phyloP scores from a whole-genome alignment of 2,888 invertebrate species.

The Blastobasis adustella region DNA sequence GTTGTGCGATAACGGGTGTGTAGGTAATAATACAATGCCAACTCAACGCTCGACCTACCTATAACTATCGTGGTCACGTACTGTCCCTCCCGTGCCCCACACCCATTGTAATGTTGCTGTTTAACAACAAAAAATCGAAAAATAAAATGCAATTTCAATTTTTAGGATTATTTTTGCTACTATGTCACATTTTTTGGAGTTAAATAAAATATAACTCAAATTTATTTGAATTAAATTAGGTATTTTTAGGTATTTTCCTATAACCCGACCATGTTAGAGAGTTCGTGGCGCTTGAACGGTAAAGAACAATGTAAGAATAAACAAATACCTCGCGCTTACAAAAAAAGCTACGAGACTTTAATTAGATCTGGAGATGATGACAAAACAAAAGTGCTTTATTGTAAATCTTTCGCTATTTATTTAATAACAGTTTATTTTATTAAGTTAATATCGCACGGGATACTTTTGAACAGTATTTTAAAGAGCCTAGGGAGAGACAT shows the following conservation, averaged over 20 bases:
- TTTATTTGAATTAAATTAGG: not conserved
- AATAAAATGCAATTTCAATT: not conserved
- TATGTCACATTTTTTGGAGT: not conserved
- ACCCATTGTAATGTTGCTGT: conserved; percentile 60
- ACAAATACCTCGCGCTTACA: too few relatives aligned
- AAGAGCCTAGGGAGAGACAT: conserved; percentile 8
- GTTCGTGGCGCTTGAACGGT: conserved; percentile 2
- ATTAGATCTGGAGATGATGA: not conserved
- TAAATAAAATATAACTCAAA: not conserved
- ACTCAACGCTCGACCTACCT: conserved; percentile 69
- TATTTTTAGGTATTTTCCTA: conserved; percentile 19
- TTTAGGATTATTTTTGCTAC: not conserved
- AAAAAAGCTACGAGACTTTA: not conserved
- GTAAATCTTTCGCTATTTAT: not conserved
- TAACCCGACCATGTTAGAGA: conserved; percentile 26
- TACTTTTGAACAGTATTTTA: too few relatives aligned
- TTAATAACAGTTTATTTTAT: not conserved
- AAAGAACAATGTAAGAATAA: not conserved
- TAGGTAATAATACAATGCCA: conserved; percentile 59
- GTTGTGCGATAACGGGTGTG: conserved; percentile 45
- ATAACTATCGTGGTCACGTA: conserved; percentile 61
- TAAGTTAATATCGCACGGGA: not conserved
- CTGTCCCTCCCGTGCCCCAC: conserved; percentile 59
- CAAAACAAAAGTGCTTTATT: not conserved
- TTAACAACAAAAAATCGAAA: not conserved